These are phyloP conservation scores for Drosophila ananassae DNA, from an alignment of 1,140 invertebrate species.

Conservation along the genomic window DNA sequence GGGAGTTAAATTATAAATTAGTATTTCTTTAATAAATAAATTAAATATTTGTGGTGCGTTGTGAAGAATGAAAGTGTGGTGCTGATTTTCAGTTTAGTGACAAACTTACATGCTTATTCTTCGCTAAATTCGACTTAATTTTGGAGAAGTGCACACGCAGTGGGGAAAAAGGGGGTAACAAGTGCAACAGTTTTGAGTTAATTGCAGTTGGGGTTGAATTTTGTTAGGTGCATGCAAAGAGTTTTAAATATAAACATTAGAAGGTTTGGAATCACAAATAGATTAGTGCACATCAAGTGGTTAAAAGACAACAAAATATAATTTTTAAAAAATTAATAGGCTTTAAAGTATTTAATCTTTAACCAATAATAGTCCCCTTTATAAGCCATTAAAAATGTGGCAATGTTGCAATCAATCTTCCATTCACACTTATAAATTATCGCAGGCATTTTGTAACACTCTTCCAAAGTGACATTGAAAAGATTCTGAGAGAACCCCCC, in stretches of 20 bases:
- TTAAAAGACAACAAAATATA: neutral
- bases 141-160: conserved; percentile 42
- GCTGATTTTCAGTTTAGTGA: conserved; percentile 32
- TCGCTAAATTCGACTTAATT: conserved; percentile 55
- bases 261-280: neutral
- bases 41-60: neutral
- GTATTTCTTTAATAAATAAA: neutral
- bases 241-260: conserved; percentile 17
- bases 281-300: neutral
- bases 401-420: neutral
- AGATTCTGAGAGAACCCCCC: conserved; percentile 1
- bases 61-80: conserved; percentile 14
- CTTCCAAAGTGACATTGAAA: conserved; percentile 30
- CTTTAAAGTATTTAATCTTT: neutral
- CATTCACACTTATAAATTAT: neutral
- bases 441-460: neutral
- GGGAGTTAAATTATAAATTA: neutral
- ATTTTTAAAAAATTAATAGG: neutral
- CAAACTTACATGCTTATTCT: conserved; percentile 72
- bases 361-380: neutral
- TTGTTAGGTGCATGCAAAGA: conserved; percentile 61
- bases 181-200: conserved; percentile 27
- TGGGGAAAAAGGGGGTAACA: conserved; percentile 22
- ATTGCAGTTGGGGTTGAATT: conserved; percentile 33
- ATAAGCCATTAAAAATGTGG: neutral